Evolutionary conservation across 1,140 invertebrate species (phyloP).

Genomic region (Drosophila elegans): DNA sequence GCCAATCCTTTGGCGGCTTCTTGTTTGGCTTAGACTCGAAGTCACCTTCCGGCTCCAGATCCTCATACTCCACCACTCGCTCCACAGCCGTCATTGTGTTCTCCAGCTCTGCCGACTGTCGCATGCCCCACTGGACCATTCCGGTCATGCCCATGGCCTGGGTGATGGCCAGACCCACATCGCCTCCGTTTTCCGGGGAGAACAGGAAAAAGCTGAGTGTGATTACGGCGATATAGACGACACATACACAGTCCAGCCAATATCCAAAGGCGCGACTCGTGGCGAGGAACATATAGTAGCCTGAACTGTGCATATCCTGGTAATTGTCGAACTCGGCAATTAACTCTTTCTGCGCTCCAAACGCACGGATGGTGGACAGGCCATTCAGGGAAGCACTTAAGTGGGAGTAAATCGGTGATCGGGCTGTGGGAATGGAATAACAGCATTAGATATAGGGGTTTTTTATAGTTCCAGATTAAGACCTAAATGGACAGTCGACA

Average conservation of each 20-base stretch:
- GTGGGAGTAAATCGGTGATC: constrained; percentile 94
- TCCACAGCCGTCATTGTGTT: constrained; percentile 94
- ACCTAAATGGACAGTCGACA: no score
- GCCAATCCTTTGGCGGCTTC: constrained; percentile 90
- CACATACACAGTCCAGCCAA: constrained; percentile 91
- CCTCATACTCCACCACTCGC: constrained; percentile 90
- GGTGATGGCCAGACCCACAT: constrained; percentile 92
- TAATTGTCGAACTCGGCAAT: constrained; percentile 92
- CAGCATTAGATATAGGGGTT: background rate
- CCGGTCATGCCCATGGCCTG: constrained; percentile 92
- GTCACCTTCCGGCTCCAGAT: constrained; percentile 89
- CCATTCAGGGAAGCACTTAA: constrained; percentile 95
- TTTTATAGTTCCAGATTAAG: no score
- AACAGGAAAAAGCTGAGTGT: constrained; percentile 90
- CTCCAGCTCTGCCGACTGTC: constrained; percentile 93
- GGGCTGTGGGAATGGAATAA: constrained; percentile 85
- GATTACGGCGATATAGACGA: constrained; percentile 89
- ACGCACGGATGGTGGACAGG: constrained; percentile 95
- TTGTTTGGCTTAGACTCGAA: constrained; percentile 87
- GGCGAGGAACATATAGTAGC: constrained; percentile 88
- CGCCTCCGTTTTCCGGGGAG: constrained; percentile 87
- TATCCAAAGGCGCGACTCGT: constrained; percentile 90
- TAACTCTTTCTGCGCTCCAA: constrained; percentile 91
- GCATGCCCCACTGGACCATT: constrained; percentile 94
- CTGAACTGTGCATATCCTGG: constrained; percentile 90